phyloP scores from a whole-genome alignment of 64 coral and sea anemone species.

The Cladopsammia gracilis region DNA sequence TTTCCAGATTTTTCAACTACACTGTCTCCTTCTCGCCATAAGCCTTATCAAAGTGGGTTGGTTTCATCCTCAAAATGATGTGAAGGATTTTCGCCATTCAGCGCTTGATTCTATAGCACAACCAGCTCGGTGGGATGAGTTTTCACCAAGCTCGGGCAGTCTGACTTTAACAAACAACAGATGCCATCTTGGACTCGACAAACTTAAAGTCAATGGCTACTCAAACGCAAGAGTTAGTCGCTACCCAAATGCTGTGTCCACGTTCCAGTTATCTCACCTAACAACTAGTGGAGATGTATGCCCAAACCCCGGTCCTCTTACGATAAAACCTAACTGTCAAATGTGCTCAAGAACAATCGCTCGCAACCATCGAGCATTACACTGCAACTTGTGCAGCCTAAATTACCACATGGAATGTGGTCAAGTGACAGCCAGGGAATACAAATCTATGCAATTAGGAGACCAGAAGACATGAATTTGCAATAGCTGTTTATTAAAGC shows the following conservation, averaged over 20 bases:
- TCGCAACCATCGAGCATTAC: slow-evolving; percentile 41
- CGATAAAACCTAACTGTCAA: slow-evolving; percentile 20
- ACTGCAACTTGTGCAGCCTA: slow-evolving; percentile 46
- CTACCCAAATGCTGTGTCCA: slow-evolving; percentile 21
- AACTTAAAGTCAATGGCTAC: slow-evolving; percentile 21
- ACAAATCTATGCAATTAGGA: slow-evolving; percentile 45
- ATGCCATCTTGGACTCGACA: slow-evolving; percentile 44
- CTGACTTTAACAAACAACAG: too few relatives aligned
- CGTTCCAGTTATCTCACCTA: slow-evolving; percentile 32
- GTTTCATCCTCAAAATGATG: neutral
- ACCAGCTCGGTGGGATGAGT: too few relatives aligned
- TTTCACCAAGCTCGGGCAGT: too few relatives aligned
- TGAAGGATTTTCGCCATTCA: neutral
- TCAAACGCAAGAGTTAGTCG: neutral
- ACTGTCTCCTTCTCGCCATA: neutral
- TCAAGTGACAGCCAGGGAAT: slow-evolving; percentile 12
- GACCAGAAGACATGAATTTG: slow-evolving; percentile 22
- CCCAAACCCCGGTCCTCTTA: slow-evolving; percentile 44
- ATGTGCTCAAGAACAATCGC: slow-evolving; percentile 44
- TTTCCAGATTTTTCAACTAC: too few relatives aligned
- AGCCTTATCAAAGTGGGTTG: too few relatives aligned
- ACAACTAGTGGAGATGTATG: slow-evolving; percentile 25
- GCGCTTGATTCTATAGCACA: too few relatives aligned
- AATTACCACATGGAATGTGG: slow-evolving; percentile 56
- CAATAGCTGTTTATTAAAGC: neutral